Percentiles rank a stretch among this genome's conserved stretches.
Evolutionary conservation across 2,888 invertebrate species (phyloP).

Genomic region (Mystacides longicornis): DNA sequence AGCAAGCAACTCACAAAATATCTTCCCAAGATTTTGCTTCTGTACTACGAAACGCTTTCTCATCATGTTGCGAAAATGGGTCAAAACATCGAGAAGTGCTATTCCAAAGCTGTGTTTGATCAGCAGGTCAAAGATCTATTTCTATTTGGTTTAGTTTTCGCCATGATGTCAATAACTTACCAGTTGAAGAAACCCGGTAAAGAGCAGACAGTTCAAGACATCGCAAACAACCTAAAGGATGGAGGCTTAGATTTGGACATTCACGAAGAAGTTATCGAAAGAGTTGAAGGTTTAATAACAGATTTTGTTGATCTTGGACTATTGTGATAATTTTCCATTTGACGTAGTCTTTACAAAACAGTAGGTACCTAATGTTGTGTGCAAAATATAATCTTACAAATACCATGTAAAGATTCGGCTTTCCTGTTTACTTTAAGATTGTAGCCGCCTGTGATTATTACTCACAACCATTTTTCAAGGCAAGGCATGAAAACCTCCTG

Average conservation of each 20-base stretch:
- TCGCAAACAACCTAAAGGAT: not conserved
- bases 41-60: conserved; percentile 17
- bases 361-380: no score
- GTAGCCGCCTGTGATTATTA: no score
- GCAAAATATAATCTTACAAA: no score
- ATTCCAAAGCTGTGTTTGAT: conserved; percentile 7
- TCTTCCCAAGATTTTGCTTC: no score
- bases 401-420: no score
- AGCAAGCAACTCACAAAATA: no score
- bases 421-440: no score
- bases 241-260: not conserved
- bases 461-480: no score
- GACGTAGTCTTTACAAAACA: no score
- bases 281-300: not conserved
- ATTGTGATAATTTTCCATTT: no score
- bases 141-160: not conserved
- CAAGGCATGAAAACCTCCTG: no score
- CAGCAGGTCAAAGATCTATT: conserved; percentile 7
- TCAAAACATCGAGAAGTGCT: conserved; percentile 1
- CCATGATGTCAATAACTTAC: not conserved
- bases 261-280: not conserved
- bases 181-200: not conserved
- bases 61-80: conserved; percentile 11
- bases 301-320: not conserved
- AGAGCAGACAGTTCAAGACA: not conserved